Evolutionary conservation across 2,888 invertebrate genomes (phyloP), one percentile per base, ranked within the genome.

Genomic region (Leptogaster cylindrica): DNA sequence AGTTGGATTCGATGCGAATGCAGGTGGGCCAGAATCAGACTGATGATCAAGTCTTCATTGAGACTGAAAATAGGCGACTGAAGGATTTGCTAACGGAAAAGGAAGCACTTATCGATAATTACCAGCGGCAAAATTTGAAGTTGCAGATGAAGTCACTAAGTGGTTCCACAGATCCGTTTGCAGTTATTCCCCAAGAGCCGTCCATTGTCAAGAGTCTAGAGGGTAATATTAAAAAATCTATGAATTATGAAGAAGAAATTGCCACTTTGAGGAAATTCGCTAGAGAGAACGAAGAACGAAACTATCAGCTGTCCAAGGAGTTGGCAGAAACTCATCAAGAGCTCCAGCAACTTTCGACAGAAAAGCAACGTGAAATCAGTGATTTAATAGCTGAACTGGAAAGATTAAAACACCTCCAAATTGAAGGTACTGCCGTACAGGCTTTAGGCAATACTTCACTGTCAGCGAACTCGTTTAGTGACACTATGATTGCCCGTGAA

Each of bases 51-150:
- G 79, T 81, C 0, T 79, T 79, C 67, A 77, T 81, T 23, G 80
- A 84, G 71, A 83, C 77, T 72, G 87, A 87, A 78, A 86, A 87
- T 73, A 85, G 86, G 72, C 83, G 83, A 36, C 76, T 87, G 0
- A 83, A 84, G 64, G 82, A 84, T 63, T 71, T 84, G 31, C 74
- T 87, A 2, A 81, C 81, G 31, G 82, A 78, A 66, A 84, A 84
- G 75, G 84, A 84, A 73, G 75, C 82, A 28, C 82, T 85, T 72
- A 82, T 85, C 64, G 77, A 78, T 28, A 78, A 75, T 68, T 80
- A 80, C 70, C 79, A 81, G 69, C 75, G 75, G 2, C 76, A 78
- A 68, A 77, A 79, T 68, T 72, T 78, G 63, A 79, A 81, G 68
- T 71, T 81, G 3, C 79, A 81, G 71, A 74, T 75, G 75, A 73